A percentile compares a stretch with the other conserved stretches of the same genome.
phyloP scores from a whole-genome alignment of 2,888 invertebrate genomes.

The Eurytoma adleriae region DNA sequence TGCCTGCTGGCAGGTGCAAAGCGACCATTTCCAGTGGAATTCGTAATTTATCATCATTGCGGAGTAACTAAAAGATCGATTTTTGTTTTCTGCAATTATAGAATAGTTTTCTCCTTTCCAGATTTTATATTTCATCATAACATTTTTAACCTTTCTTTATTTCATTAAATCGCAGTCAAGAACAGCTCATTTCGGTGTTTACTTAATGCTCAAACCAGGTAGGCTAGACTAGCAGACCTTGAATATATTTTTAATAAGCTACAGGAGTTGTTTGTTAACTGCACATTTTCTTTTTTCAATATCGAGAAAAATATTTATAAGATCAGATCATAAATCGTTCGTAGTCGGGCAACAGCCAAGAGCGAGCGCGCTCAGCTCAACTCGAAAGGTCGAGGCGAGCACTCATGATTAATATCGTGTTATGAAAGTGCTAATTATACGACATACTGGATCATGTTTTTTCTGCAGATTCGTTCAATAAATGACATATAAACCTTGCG shows the following conservation, averaged over 20 bases:
- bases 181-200: too few species aligned
- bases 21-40: too few species aligned
- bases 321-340: conserved; percentile 53
- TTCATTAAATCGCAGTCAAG: too few species aligned
- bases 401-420: conserved; percentile 52
- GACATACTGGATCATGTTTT: conserved; percentile 48
- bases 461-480: conserved; percentile 37
- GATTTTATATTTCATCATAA: too few species aligned
- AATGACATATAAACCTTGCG: conserved; percentile 46
- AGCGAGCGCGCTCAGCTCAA: not conserved
- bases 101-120: too few species aligned
- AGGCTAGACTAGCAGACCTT: not conserved
- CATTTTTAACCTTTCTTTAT: too few species aligned
- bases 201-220: too few species aligned
- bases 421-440: conserved; percentile 56
- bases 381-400: conserved; percentile 55
- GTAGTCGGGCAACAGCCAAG: conserved; percentile 29
- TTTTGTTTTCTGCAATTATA: too few species aligned
- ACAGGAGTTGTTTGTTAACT: conserved; percentile 28
- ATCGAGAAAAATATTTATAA: conserved; percentile 52
- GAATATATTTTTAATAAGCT: conserved; percentile 29
- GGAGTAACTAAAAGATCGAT: not conserved
- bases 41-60: too few species aligned
- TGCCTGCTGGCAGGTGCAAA: too few species aligned
- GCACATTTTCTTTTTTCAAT: conserved; percentile 42